Evolutionary conservation across 2,888 invertebrate species (phyloP), one percentile per base, ranked within the genome.

Genomic region (Drosophila paracracens): DNA sequence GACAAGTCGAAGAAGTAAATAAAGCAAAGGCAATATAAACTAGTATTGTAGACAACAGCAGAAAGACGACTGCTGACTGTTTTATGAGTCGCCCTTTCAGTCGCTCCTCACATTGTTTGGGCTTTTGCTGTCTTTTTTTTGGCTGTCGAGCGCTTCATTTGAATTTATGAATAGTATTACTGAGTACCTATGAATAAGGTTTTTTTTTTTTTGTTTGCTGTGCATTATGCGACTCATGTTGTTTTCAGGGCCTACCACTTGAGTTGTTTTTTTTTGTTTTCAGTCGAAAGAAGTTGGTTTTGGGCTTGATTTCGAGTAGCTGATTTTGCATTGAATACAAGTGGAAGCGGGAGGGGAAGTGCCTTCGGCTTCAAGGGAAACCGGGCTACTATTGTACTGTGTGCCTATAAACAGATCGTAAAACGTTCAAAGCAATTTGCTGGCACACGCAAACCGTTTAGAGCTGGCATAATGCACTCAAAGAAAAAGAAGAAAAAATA

Each of bases 321-420:
- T 77, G 85, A 89, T 87, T 88, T 83, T 63, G 63, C 67, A 29
- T n/a, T 11, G 53, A 57, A 51, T 33, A 62, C 13, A 43, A 60
- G 56, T 51, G 36, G 59, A 21, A 43, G 29, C 43, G 18, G 33
- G 4, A 27, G 18, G 36, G 36, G 25, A 33, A 25, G 8, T 13
- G 29, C 40, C 31, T 13, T 11, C 18, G 16, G 21, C 21, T 58
- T 48, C 11, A 54, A 27, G 35, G 18, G 36, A 62, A 59, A 21
- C 10, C 7, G 40, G 33, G 40, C 21, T 18, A 62, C 56, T 27
- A 46, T 62, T 66, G 40, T 58, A 50, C 63, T 61, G 38, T 38
- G 63, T 56, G 68, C 65, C 88, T 81, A 84, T 85, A 88, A 85
- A 80, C 89, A 85, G 88, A 70, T 89, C 85, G 89, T 85, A 84